Percentiles rank a stretch among this genome's conserved stretches.
These are phyloP conservation scores for Pomatorhinus ruficollis DNA, from an alignment of 2,113 vertebrate genomes.

Conservation along the genomic window DNA sequence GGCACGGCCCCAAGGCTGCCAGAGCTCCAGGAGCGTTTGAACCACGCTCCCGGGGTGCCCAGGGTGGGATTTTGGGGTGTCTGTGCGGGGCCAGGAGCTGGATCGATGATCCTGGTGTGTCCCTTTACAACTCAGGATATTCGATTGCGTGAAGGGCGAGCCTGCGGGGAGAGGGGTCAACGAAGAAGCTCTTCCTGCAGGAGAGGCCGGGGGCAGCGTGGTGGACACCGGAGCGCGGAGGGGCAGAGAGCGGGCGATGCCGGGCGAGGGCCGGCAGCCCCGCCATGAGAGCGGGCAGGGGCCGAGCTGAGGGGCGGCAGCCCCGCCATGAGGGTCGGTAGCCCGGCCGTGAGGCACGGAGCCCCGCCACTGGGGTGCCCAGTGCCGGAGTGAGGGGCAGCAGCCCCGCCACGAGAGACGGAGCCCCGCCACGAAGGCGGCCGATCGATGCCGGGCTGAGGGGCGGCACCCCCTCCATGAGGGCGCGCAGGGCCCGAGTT, in stretches of 20 bases:
- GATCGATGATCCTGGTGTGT: not conserved
- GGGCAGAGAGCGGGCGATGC: not conserved
- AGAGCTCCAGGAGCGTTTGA: not conserved
- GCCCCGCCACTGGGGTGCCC: too few relatives aligned
- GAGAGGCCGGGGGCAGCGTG: not conserved
- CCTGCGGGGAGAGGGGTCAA: not conserved
- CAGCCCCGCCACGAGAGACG: too few relatives aligned
- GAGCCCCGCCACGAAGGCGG: too few relatives aligned
- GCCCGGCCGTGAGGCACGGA: too few relatives aligned
- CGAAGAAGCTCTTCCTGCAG: not conserved
- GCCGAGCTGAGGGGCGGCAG: not conserved
- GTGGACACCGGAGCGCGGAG: not conserved
- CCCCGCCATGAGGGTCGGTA: not conserved
- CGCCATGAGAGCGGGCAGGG: not conserved
- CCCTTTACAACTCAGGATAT: not conserved
- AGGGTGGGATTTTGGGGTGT: not conserved
- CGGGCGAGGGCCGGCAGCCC: too few relatives aligned
- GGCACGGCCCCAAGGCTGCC: not conserved
- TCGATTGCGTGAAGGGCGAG: not conserved
- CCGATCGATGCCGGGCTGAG: not conserved
- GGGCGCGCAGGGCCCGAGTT: not conserved
- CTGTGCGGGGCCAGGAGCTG: not conserved
- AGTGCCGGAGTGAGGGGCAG: too few relatives aligned
- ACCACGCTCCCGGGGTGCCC: rapidly evolving
- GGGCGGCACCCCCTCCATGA: not conserved